Base-by-base conservation (phyloP, 2,113 vertebrate species). In the Hucho hucho region DNA sequence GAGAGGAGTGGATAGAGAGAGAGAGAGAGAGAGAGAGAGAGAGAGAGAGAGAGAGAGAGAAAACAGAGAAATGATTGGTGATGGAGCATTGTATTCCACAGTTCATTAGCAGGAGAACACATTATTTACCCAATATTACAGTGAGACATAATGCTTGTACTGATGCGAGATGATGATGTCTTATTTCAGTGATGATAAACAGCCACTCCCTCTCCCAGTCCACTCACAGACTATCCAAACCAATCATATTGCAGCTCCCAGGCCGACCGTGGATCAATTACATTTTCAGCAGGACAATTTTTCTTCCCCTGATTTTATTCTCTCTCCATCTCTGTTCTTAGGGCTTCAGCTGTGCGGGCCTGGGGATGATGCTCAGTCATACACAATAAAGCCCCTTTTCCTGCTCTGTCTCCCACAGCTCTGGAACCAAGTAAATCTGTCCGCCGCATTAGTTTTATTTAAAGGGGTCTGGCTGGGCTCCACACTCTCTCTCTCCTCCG, bases 371-470 rank as follows among this genome's bases (percentile, higher is more conserved):
- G 11, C 64, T 66, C 64, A 29, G 25, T 28, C 28, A 28, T 28
- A 64, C 81, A 83, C 84, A 79, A 83, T 75, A 79, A 78, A 83
- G 73, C 75, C 63, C 37, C 59, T 9, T 81, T 29, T 76, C 67
- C 72, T 74, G 65, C 24, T 76, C 65, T 72, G 49, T 68, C 75
- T 66, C 32, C 74, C 65, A 26, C 58, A 0, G 32, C 58, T 72
- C 18, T 74, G 70, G 43, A 29, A 29, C n/a, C 7, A 26, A 81
- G 70, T 72, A 80, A 70, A 83, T 78, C 61, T 79, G 53, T n/a
- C 25, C 1, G 32, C 26, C 49, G n/a, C 20, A 71, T 65, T 64
- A 4, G 11, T 81, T 81, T 74, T 79, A 65, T 83, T 69, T 83
- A 49, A 73, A 80, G 25, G 70, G 53, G 12, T 53, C 69, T 47